Percentiles rank a stretch among this genome's conserved stretches.
Conservation (phyloP, 2,113 vertebrate species). For the Anoura caudifer region DNA sequence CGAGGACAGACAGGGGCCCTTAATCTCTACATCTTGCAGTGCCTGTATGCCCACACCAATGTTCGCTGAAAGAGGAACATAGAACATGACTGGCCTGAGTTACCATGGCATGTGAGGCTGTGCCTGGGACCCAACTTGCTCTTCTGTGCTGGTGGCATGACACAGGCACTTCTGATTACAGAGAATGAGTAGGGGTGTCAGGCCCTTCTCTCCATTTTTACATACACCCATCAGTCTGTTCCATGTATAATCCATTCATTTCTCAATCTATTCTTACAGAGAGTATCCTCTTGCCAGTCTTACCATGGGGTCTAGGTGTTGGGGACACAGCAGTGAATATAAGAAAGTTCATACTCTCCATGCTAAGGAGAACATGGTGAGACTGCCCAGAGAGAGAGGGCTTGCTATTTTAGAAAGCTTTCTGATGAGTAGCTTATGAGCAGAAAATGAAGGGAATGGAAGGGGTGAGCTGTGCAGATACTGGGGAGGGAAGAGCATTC, state of each 20-base stretch:
- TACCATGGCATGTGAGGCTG: fast-evolving
- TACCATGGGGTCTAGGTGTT: background rate
- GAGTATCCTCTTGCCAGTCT: background rate
- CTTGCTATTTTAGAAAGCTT: background rate
- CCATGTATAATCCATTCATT: background rate
- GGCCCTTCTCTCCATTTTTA: background rate
- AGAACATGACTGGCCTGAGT: background rate
- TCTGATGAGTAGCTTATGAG: background rate
- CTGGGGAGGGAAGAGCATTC: background rate
- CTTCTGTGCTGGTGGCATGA: too few relatives aligned
- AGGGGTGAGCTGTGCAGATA: background rate
- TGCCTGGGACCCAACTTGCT: background rate
- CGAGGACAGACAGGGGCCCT: background rate
- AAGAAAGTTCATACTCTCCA: background rate
- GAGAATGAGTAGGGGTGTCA: background rate
- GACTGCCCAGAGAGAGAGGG: background rate
- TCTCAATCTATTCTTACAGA: background rate
- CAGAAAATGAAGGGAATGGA: background rate
- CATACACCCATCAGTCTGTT: background rate
- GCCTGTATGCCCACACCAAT: fast-evolving
- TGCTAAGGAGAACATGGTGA: background rate
- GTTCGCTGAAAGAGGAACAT: background rate
- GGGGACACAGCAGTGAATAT: background rate
- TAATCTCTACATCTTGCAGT: background rate
- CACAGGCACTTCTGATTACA: background rate